Evolutionary conservation across 2,797 vertebrate species (phyloP).

Genomic region (Enteromius unitaeniatus): DNA sequence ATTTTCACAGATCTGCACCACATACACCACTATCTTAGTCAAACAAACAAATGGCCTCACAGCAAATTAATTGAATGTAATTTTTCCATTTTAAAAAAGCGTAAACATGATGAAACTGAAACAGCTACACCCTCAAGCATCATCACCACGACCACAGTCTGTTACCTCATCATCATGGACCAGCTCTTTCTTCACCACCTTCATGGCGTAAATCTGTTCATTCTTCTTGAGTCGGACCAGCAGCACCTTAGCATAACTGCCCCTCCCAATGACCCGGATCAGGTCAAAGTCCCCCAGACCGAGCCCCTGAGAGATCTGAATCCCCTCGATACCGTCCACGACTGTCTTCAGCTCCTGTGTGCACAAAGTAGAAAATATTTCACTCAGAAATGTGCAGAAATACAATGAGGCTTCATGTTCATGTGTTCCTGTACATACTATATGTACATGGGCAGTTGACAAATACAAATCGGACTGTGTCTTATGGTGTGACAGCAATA

Average conservation of each 20-base stretch:
- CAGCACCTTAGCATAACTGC: conserved; percentile 98
- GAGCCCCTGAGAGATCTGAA: conserved; percentile 92
- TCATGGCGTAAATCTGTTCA: conserved; percentile 95
- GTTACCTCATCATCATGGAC: conserved; percentile 97
- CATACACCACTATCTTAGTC: background rate
- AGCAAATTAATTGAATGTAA: background rate
- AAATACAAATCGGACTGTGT: no score
- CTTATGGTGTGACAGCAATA: no score
- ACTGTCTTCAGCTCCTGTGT: conserved; percentile 91
- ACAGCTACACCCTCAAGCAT: background rate
- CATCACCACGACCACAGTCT: background rate
- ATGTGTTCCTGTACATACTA: background rate
- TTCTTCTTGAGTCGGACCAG: conserved; percentile 97
- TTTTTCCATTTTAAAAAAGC: background rate
- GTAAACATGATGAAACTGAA: no score
- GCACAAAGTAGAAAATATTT: conserved; percentile 14
- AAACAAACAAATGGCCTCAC: background rate
- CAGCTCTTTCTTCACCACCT: conserved; percentile 98
- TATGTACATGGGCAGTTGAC: background rate
- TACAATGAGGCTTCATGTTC: background rate
- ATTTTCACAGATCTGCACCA: background rate
- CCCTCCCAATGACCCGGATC: conserved; percentile 94
- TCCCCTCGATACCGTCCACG: conserved; percentile 93
- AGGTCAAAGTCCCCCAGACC: conserved; percentile 94
- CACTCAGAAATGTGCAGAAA: background rate